Evolutionary conservation across 2,797 vertebrate genomes (phyloP).

Genomic region (Molossus molossus): DNA sequence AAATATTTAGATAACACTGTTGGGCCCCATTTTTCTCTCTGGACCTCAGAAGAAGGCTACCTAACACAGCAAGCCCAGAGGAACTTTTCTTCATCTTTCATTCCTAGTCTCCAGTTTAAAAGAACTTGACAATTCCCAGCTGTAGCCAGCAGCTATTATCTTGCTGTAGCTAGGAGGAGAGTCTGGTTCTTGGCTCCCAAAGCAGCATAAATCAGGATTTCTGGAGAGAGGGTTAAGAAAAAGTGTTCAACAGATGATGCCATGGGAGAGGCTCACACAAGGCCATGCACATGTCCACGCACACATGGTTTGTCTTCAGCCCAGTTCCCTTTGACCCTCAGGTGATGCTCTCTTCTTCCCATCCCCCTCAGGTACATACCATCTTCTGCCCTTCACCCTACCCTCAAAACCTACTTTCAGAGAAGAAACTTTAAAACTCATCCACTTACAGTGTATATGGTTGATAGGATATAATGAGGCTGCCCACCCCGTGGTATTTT

Average conservation of each 20-base stretch:
- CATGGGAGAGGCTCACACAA: constrained; percentile 73
- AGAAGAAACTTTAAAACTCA: constrained; percentile 67
- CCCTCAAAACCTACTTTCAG: constrained; percentile 63
- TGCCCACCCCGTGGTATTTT: constrained; percentile 84
- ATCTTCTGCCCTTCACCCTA: constrained; percentile 54
- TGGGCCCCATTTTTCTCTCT: constrained; percentile 65
- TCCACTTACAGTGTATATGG: neutral
- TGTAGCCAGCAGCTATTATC: constrained; percentile 85
- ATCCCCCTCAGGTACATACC: constrained; percentile 58
- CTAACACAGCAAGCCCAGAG: constrained; percentile 76
- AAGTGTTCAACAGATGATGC: constrained; percentile 84
- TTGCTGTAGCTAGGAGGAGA: constrained; percentile 82
- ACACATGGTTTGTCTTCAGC: constrained; percentile 81
- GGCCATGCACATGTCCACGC: constrained; percentile 67
- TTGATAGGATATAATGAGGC: constrained; percentile 68
- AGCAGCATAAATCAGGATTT: constrained; percentile 86
- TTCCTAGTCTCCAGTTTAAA: constrained; percentile 81
- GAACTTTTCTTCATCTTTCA: constrained; percentile 86
- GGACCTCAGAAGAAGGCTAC: constrained; percentile 72
- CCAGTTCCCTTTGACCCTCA: constrained; percentile 34
- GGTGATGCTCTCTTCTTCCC: constrained; percentile 51
- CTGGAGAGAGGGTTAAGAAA: constrained; percentile 83
- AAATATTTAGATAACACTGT: constrained; percentile 71
- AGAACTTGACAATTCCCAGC: constrained; percentile 86
- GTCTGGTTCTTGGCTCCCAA: constrained; percentile 84